phyloP scores from a whole-genome alignment of 2,113 vertebrate species.

The Pelusios castaneus region DNA sequence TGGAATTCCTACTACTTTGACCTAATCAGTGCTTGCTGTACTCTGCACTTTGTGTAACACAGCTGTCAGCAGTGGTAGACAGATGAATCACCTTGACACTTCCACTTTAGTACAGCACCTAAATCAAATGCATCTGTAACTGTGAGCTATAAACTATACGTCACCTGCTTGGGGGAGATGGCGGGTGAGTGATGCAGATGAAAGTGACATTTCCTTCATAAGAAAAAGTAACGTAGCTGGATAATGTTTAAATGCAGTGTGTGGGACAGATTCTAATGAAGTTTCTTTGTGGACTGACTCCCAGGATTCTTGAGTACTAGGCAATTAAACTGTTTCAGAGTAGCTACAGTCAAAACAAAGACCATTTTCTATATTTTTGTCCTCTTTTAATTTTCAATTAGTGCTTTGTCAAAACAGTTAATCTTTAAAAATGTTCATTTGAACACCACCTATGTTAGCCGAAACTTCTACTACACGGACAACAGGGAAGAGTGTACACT shows the following conservation, averaged over 20 bases:
- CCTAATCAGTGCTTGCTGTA: neutral
- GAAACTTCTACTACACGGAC: conserved; percentile 14
- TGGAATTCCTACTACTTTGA: neutral
- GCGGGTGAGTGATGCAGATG: conserved; percentile 10
- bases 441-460: neutral
- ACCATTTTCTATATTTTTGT: neutral
- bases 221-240: conserved; percentile 9
- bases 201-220: conserved; percentile 21
- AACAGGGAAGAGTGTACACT: neutral
- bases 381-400: conserved; percentile 10
- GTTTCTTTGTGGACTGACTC: neutral
- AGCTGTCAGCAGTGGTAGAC: conserved; percentile 26
- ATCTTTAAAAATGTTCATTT: conserved; percentile 52
- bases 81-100: conserved; percentile 57
- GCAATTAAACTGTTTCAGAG: neutral
- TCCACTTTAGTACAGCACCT: conserved; percentile 50
- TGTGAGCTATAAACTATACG: conserved; percentile 30
- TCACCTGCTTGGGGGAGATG: neutral
- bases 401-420: conserved; percentile 35
- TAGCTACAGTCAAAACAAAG: neutral
- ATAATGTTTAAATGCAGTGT: neutral
- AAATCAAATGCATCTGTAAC: conserved; percentile 60
- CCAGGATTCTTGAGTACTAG: neutral
- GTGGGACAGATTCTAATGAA: neutral
- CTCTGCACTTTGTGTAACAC: conserved; percentile 16